Base-by-base conservation (phyloP, 2,797 vertebrate species). In the Sebastes goodei region DNA sequence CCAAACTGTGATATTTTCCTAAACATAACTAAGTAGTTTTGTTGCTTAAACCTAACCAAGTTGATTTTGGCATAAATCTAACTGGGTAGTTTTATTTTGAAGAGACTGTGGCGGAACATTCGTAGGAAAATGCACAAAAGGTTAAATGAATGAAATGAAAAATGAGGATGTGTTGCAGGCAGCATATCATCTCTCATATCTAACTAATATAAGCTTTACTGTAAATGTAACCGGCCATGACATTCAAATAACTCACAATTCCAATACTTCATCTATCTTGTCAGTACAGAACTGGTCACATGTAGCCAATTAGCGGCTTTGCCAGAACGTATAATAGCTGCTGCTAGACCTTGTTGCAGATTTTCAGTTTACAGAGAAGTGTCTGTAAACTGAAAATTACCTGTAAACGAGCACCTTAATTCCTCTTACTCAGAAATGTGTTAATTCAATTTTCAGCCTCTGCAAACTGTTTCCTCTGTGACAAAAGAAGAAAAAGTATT, bases 381-480 rank as follows among this genome's bases (percentile, higher is more conserved):
- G 65, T 68, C 78, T 57, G 32, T 62, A 46, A 74, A 71, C 5
- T 78, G 52, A 46, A 53, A 68, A 76, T 67, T 72, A 63, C 32
- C 35, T 72, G 46, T 70, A 49, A 70, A 67, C 55, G 21, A 72
- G 8, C 5, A 59, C 9, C 2, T 65, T 57, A 52, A 70, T 80
- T 66, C 35, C 15, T 71, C 30, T 67, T 35, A 56, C 4, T 35
- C 20, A 56, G 23, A 78, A 64, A 66, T 23, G 59, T 7, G 20
- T 10, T 74, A 25, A 69, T 80, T 67, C 0, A 52, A 61, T 80
- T 52, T 63, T 77, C 29, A 71, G 29, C 49, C 10, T 57, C 15
- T 21, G 46, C 52, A 77, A 67, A 72, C 12, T 42, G 38, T 69
- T 74, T 23, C 59, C 12, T 62, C 9, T 33, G 12, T 25, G 15